Percentiles rank a stretch among this genome's conserved stretches.
Evolutionary conservation across 2,888 invertebrate genomes (phyloP).

Genomic region (Dryobota labecula): DNA sequence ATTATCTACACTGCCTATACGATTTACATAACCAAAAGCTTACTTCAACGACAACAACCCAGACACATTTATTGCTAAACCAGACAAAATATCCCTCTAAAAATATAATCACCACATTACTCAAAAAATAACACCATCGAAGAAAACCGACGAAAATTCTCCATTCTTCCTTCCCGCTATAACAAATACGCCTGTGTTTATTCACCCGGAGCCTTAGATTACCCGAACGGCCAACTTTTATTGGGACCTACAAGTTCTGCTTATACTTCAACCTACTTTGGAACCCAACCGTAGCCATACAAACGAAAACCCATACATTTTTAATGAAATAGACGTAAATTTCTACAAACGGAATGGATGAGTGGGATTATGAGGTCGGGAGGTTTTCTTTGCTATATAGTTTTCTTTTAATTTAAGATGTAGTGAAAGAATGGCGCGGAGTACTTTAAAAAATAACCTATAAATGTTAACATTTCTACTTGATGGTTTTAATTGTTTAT

Average conservation of each 20-base stretch:
- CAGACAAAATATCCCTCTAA: slow-evolving; percentile 27
- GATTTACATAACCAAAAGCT: slow-evolving; percentile 19
- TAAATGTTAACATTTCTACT: no score
- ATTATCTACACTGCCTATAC: neutral
- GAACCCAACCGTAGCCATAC: slow-evolving; percentile 58
- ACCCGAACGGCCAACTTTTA: slow-evolving; percentile 59
- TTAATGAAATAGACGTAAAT: slow-evolving; percentile 68
- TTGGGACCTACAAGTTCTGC: slow-evolving; percentile 56
- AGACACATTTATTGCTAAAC: slow-evolving; percentile 15
- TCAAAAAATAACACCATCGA: slow-evolving; percentile 12
- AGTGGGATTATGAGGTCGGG: slow-evolving; percentile 10
- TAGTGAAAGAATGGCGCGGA: neutral
- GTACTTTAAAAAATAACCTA: no score
- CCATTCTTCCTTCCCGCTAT: slow-evolving; percentile 12
- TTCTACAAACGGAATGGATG: slow-evolving; percentile 49
- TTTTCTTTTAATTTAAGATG: neutral
- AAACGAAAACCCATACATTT: slow-evolving; percentile 71
- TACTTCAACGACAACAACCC: neutral
- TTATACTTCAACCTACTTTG: slow-evolving; percentile 58
- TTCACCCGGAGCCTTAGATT: slow-evolving; percentile 52
- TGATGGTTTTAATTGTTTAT: no score
- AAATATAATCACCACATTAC: slow-evolving; percentile 14
- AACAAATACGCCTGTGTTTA: slow-evolving; percentile 55
- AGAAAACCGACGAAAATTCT: slow-evolving; percentile 17
- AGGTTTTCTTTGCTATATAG: neutral